Percentiles rank a stretch among this genome's conserved stretches.
These are phyloP conservation scores for Drosophila bunnanda DNA, from an alignment of 2,888 invertebrate species.

Conservation along the genomic window DNA sequence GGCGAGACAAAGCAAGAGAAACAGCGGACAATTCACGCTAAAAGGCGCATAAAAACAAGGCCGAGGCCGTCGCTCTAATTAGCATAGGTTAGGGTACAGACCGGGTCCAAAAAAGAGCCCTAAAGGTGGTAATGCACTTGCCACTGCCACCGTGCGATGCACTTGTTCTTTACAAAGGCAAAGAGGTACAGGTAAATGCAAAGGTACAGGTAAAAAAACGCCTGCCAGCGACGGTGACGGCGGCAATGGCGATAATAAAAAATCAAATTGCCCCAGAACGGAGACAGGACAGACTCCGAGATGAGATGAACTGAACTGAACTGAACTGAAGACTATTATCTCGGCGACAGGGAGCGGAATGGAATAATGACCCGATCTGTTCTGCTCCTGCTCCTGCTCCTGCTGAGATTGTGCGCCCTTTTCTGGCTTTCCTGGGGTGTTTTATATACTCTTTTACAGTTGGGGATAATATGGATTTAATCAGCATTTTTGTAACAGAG, in stretches of 20 bases:
- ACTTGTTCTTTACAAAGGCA: slow-evolving; percentile 48
- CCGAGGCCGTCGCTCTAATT: slow-evolving; percentile 77
- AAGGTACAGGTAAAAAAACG: slow-evolving; percentile 35
- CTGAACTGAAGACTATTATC: slow-evolving; percentile 66
- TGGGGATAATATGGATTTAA: background rate
- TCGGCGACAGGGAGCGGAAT: slow-evolving; percentile 35
- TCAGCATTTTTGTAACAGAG: background rate
- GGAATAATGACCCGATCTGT: slow-evolving; percentile 32
- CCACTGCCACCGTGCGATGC: slow-evolving; percentile 36
- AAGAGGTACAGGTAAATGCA: slow-evolving; percentile 9
- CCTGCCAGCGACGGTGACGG: slow-evolving; percentile 29
- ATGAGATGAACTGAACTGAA: slow-evolving; percentile 37
- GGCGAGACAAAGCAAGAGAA: slow-evolving; percentile 1
- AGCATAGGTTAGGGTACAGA: slow-evolving; percentile 65
- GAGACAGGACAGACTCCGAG: slow-evolving; percentile 18
- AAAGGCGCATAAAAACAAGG: slow-evolving; percentile 78
- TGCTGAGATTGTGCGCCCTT: slow-evolving; percentile 32
- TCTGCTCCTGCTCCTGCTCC: slow-evolving; percentile 41
- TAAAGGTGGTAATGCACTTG: slow-evolving; percentile 36
- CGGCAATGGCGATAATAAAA: slow-evolving; percentile 47
- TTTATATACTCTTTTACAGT: background rate
- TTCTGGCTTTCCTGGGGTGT: slow-evolving; percentile 6
- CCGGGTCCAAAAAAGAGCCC: slow-evolving; percentile 34
- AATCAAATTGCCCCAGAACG: slow-evolving; percentile 55
- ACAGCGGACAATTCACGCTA: slow-evolving; percentile 62